phyloP scores from a whole-genome alignment of 1,140 invertebrate genomes.

The Hetaerina americana region DNA sequence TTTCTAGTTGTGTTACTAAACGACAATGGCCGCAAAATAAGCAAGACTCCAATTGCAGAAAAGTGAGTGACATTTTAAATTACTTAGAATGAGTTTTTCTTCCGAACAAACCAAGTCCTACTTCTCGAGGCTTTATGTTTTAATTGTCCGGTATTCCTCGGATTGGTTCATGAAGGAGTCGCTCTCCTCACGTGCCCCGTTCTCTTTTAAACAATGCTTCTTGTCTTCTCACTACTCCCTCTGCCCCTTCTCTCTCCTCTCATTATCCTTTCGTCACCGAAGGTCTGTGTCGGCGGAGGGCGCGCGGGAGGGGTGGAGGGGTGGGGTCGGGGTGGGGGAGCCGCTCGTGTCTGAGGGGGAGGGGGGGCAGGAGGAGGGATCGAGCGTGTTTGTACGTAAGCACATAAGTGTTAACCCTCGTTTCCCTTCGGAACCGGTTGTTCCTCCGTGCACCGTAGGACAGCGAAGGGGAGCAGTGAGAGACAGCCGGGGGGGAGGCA shows the following conservation, averaged over 20 bases:
- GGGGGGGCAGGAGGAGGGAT: too few relatives aligned
- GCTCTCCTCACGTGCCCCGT: neutral
- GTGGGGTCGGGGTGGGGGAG: too few relatives aligned
- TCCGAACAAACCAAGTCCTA: too few relatives aligned
- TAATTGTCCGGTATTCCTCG: too few relatives aligned
- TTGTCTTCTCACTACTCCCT: neutral
- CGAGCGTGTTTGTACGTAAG: neutral
- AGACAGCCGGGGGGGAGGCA: neutral
- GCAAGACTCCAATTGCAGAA: too few relatives aligned
- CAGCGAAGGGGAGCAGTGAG: neutral
- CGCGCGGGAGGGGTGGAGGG: neutral
- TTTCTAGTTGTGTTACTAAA: too few relatives aligned
- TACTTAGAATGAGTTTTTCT: too few relatives aligned
- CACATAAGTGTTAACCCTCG: neutral
- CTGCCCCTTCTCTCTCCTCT: neutral
- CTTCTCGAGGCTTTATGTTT: too few relatives aligned
- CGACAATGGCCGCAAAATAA: too few relatives aligned
- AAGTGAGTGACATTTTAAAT: too few relatives aligned
- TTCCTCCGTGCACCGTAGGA: neutral
- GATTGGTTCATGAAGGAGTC: too few relatives aligned
- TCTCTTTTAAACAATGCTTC: neutral
- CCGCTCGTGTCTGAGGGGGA: neutral
- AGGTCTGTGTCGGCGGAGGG: neutral
- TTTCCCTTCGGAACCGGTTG: neutral
- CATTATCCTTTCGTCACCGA: neutral